phyloP scores from a whole-genome alignment of 35 echinoderm and acorn worm genomes.

The Patiria miniata region DNA sequence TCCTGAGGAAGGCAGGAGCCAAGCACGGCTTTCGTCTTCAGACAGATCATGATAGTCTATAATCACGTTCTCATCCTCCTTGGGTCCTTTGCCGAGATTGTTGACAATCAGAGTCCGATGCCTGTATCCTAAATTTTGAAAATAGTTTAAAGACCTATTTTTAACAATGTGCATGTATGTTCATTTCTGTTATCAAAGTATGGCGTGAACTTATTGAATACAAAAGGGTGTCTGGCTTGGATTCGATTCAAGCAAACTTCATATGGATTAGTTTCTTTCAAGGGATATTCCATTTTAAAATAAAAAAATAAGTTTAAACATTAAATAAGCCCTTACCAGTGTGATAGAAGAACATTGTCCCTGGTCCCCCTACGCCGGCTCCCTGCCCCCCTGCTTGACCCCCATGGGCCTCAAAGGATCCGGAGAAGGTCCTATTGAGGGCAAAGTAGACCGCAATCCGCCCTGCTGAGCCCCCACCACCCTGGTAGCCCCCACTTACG shows the following conservation, averaged over 20 bases:
- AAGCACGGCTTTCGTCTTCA: constrained; percentile 76
- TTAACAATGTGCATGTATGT: no score
- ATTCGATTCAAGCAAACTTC: no score
- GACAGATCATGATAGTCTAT: constrained; percentile 65
- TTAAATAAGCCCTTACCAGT: constrained; percentile 44
- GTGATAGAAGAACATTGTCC: constrained; percentile 89
- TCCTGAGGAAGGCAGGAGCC: constrained; percentile 79
- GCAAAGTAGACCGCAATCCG: constrained; percentile 83
- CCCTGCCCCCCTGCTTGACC: constrained; percentile 49
- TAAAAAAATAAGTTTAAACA: no score
- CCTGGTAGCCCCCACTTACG: constrained; percentile 36
- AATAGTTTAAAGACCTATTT: not conserved
- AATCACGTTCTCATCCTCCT: constrained; percentile 63
- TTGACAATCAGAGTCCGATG: constrained; percentile 75
- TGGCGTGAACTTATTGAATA: no score
- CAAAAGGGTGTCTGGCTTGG: no score
- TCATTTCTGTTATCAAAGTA: no score
- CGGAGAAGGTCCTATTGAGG: constrained; percentile 84
- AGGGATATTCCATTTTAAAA: no score
- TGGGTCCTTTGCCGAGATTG: constrained; percentile 70
- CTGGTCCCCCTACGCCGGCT: constrained; percentile 73
- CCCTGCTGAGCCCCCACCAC: constrained; percentile 81
- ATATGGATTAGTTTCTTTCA: no score
- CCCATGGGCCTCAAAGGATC: constrained; percentile 76
- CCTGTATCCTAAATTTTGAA: constrained; percentile 68